phyloP scores from a whole-genome alignment of 64 coral and sea anemone genomes.

The Anthopleura sola region DNA sequence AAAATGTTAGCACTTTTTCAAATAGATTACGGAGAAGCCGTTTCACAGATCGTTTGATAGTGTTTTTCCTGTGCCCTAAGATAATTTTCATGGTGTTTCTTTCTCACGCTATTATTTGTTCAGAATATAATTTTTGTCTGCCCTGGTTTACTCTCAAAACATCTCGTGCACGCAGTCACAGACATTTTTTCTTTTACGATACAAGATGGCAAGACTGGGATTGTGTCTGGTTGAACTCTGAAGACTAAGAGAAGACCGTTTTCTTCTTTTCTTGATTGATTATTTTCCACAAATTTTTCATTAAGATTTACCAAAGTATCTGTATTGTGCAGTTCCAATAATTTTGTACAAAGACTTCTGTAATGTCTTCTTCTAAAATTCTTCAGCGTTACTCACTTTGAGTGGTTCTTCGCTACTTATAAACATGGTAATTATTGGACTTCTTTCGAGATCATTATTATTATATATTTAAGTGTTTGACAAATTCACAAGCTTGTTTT shows the following conservation, averaged over 20 bases:
- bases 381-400: no score
- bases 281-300: no score
- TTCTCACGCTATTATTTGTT: slow-evolving; percentile 17
- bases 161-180: neutral
- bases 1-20: neutral
- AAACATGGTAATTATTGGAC: no score
- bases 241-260: neutral
- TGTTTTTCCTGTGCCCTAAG: neutral
- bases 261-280: neutral
- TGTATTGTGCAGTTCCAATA: no score
- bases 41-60: neutral
- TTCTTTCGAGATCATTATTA: no score
- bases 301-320: no score
- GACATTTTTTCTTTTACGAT: neutral
- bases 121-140: slow-evolving; percentile 4
- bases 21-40: neutral
- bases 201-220: neutral
- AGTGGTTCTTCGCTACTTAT: no score
- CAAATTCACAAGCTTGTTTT: neutral
- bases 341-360: no score
- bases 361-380: no score
- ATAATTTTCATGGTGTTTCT: slow-evolving; percentile 8
- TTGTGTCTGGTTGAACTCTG: neutral
- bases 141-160: slow-evolving; percentile 18
- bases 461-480: no score